Evolutionary conservation across 2,888 invertebrate species (phyloP).

Genomic region (Vanessa cardui): DNA sequence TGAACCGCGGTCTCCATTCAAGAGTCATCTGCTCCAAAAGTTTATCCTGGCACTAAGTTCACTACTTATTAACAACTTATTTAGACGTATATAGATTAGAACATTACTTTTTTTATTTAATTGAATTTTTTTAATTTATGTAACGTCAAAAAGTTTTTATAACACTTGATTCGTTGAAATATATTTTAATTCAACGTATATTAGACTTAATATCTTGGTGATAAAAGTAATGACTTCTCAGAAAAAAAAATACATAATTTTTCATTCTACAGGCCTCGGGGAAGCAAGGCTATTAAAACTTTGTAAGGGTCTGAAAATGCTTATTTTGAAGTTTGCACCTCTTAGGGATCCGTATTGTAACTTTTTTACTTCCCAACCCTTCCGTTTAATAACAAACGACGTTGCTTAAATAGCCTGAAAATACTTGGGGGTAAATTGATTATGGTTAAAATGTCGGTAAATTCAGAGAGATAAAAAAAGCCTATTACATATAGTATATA

Average conservation of each 20-base stretch:
- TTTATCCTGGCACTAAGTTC: no score
- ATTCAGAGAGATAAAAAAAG: not conserved
- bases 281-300: conserved; percentile 35
- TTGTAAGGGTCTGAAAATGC: conserved; percentile 30
- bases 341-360: conserved; percentile 24
- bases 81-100: no score
- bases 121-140: no score
- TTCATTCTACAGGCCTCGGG: conserved; percentile 11
- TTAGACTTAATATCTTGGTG: not conserved
- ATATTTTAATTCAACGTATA: no score
- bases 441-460: not conserved
- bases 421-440: not conserved
- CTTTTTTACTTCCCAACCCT: conserved; percentile 40
- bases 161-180: no score
- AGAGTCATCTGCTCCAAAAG: no score
- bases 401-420: conserved; percentile 1
- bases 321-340: conserved; percentile 37
- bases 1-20: no score
- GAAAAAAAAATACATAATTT: conserved; percentile 7
- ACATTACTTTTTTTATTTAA: no score
- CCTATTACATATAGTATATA: no score
- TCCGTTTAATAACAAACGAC: conserved; percentile 31
- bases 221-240: not conserved
- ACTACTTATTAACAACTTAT: no score
- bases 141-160: no score